phyloP scores from a whole-genome alignment of 2,888 invertebrate species.

The Piscicola geometra region DNA sequence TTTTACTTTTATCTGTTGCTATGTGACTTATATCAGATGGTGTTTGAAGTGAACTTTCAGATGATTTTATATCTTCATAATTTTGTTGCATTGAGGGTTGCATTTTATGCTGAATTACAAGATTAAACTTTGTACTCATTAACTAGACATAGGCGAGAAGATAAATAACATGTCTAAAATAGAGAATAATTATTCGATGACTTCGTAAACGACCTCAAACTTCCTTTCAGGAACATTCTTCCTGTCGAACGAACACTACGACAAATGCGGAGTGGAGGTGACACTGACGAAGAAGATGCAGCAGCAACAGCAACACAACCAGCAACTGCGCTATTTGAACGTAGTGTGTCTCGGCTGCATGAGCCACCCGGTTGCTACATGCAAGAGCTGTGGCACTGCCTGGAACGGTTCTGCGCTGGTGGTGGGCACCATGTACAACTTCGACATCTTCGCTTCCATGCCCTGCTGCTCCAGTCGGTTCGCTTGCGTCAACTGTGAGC shows the following conservation, averaged over 20 bases:
- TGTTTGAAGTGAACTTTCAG: no score
- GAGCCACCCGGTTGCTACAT: constrained; percentile 62
- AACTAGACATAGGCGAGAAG: no score
- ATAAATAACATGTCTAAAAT: no score
- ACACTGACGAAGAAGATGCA: constrained; percentile 22
- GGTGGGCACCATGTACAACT: constrained; percentile 83
- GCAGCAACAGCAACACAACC: constrained; percentile 61
- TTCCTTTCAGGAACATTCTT: constrained; percentile 78
- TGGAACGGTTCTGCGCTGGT: constrained; percentile 80
- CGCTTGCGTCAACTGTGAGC: constrained; percentile 84
- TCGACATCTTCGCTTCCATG: constrained; percentile 94
- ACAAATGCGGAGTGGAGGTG: constrained; percentile 25
- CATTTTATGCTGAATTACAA: no score
- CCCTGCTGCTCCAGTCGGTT: constrained; percentile 89
- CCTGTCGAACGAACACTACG: constrained; percentile 75
- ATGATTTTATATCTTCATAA: no score
- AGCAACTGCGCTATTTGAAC: constrained; percentile 80
- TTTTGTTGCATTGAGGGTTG: no score
- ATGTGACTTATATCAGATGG: no score
- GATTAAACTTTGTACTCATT: no score
- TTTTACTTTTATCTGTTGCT: no score
- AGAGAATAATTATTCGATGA: no score
- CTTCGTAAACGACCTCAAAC: no score
- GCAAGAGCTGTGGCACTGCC: constrained; percentile 50
- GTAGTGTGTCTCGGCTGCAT: constrained; percentile 85